Percentiles rank a stretch among this genome's conserved stretches.
Conservation (phyloP, 2,113 vertebrate species). For the Romanogobio albipinnatus region DNA sequence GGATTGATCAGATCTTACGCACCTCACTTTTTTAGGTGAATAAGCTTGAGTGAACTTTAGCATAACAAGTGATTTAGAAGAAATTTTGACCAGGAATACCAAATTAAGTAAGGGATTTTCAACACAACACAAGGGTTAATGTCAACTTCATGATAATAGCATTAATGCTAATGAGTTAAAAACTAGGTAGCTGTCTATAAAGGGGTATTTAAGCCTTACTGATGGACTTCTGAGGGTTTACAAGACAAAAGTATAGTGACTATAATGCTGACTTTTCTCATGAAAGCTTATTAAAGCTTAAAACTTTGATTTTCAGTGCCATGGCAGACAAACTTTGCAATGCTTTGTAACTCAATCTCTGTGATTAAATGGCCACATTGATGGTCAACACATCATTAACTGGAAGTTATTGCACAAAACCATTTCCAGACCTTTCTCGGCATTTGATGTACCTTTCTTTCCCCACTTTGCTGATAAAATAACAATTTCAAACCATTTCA, state of each 20-base stretch:
- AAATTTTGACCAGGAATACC: too few relatives aligned
- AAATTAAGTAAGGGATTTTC: too few relatives aligned
- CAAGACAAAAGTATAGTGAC: not conserved
- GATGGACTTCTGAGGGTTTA: not conserved
- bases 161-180: not conserved
- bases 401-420: not conserved
- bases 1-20: too few relatives aligned
- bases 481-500: not conserved
- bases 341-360: not conserved
- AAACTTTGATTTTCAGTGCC: not conserved
- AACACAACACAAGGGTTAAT: not conserved
- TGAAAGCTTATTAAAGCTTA: not conserved
- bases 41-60: too few relatives aligned
- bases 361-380: not conserved
- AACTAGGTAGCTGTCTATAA: not conserved
- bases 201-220: not conserved
- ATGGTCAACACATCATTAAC: not conserved
- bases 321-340: not conserved
- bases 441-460: not conserved
- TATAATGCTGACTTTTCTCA: not conserved
- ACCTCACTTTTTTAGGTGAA: too few relatives aligned
- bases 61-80: too few relatives aligned
- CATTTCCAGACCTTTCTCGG: not conserved
- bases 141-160: not conserved
- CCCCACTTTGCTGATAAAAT: not conserved